Base-by-base conservation (phyloP, 2,888 invertebrate genomes). In the Crematogaster levior region DNA sequence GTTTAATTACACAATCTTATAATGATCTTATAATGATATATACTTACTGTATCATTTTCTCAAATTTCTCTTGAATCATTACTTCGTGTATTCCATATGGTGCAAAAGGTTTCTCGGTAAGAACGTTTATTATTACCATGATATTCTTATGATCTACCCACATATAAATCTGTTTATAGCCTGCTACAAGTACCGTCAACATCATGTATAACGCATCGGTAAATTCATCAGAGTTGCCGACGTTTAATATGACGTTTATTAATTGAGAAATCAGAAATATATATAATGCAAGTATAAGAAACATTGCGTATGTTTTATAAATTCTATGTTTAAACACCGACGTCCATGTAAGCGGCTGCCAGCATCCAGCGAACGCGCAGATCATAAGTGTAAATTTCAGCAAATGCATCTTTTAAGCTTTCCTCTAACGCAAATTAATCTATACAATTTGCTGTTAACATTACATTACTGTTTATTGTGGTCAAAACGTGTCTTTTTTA, bases 191-290 rank as follows among this genome's bases (percentile, higher is more conserved):
- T 77, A 88, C 66, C 2, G 86, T 81, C 4, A 89, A 46, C 18
- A 89, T 46, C 83, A 88, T 84, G 18, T 86, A 88, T n/a, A 84
- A 79, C 63, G 80, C 74, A 27, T 87, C 84, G 9, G 83, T 79
- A n/a, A 89, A 83, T 30, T 86, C 84, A 12, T 86, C 82, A 24
- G 77, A 40, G 9, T 77, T 72, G 1, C 80, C 75, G 12, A 80
- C 68, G 1, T 68, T 65, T 51, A 30, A 37, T 1, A 85, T 27
- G 12, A 88, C 80, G 9, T 88, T 74, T 10, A 90, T 34, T 3
- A 79, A 40, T 58, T 85, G 79, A 4, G 83, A 83, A 4, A 85
- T 1, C 3, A 80, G 61, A 37, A 89, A 84, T 15, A 73, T 46
- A 30, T 66, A 72, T 21, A 85, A 43, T 7, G 84, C 27, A 1